These are phyloP conservation scores for Melipona bicolor DNA, from an alignment of 2,888 invertebrate genomes.

Conservation along the genomic window DNA sequence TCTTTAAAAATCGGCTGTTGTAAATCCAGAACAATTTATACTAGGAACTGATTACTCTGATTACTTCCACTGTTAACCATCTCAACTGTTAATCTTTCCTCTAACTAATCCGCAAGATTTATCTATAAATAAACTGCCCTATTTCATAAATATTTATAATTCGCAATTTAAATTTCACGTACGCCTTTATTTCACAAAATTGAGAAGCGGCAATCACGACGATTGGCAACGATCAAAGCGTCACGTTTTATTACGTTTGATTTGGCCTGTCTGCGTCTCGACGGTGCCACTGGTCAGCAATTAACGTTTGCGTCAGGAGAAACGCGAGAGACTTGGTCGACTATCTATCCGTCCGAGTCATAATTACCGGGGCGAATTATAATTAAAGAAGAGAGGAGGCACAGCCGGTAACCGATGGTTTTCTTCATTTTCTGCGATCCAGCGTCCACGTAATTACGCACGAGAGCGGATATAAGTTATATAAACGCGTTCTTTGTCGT, in stretches of 20 bases:
- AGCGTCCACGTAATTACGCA: slow-evolving; percentile 39
- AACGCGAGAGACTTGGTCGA: slow-evolving; percentile 22
- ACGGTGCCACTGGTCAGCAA: slow-evolving; percentile 32
- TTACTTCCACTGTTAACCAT: too few species aligned
- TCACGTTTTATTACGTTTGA: slow-evolving; percentile 15
- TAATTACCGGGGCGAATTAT: slow-evolving; percentile 42
- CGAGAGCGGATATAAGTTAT: slow-evolving; percentile 23
- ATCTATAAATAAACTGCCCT: too few species aligned
- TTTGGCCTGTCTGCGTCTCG: slow-evolving; percentile 31
- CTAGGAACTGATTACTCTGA: too few species aligned
- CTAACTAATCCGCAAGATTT: too few species aligned
- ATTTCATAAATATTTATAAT: too few species aligned
- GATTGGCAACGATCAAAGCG: slow-evolving; percentile 51
- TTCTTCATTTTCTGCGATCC: slow-evolving; percentile 26
- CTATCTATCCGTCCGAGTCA: not conserved
- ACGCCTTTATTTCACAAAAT: too few species aligned
- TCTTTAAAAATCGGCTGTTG: too few species aligned
- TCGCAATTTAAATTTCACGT: too few species aligned
- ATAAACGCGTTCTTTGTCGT: slow-evolving; percentile 42
- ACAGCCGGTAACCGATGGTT: slow-evolving; percentile 3
- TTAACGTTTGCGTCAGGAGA: not conserved
- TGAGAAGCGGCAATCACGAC: slow-evolving; percentile 25
- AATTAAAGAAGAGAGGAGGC: slow-evolving; percentile 22
- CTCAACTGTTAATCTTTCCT: too few species aligned
- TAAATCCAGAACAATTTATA: too few species aligned